Evolutionary conservation across 2,797 vertebrate genomes (phyloP), one percentile per base, ranked within the genome.

Genomic region (Onychomys arenicola): DNA sequence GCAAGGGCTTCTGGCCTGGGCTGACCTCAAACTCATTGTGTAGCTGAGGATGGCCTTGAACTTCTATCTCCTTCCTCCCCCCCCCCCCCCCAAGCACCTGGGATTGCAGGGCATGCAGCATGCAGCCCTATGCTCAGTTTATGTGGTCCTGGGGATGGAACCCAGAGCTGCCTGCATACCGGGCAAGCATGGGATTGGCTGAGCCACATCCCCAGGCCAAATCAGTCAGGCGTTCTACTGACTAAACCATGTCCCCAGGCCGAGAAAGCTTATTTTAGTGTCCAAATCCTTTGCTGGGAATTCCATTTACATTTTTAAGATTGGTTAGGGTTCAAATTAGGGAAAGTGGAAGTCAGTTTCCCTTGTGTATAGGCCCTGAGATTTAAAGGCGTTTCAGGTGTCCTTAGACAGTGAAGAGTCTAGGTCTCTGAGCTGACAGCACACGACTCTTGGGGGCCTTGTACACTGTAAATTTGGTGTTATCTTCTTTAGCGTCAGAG

Each of bases 241-340:
- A 11, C 71, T 73, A 23, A 73, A 25, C 73, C n/a, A 69, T 13
- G 34, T 52, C 32, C 6, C 32, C 43, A 85, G 8, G 37, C 92
- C 87, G 89, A 52, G n/a, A 91, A 94, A 94, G 1, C 78, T 91
- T 89, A 25, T 63, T 88, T 87, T 87, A 92, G 57, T 85, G 3
- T 76, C 14, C 32, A 81, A 61, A 59, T 17, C 59, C n/a, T 80
- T 93, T 67, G n/a, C 55, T 94, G 81, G 46, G 73, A 87, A 84
- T 46, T 49, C 17, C 12, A 57, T 88, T 93, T 40, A 40, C 46
- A 85, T 71, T 73, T 94, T 82, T 69, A 83, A 85, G 61, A 67
- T 77, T 76, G 34, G 84, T 91, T 94, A 85, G 59, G 3, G 89
- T 92, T 96, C 49, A 91, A 46, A 89, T 82, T 93, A 85, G 67